Evolutionary conservation across 2,888 invertebrate species (phyloP), one percentile per base, ranked within the genome.

Genomic region (Saturnia pavonia): DNA sequence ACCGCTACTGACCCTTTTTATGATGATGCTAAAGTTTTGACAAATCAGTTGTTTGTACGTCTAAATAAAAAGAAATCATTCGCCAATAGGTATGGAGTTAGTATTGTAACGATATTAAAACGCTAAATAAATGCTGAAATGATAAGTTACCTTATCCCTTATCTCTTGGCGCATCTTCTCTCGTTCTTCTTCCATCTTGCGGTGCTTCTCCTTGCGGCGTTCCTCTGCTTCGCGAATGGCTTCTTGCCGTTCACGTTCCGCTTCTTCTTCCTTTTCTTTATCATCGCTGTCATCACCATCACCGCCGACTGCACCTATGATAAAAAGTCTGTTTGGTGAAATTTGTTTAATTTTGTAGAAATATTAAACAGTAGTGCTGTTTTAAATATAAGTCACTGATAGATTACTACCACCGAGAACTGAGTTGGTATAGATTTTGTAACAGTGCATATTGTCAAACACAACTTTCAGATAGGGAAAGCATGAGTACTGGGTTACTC

Each of bases 121-220:
- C n/a, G n/a, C n/a, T n/a, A n/a, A n/a, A n/a, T n/a, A n/a, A n/a
- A n/a, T n/a, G n/a, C n/a, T n/a, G n/a, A n/a, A n/a, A n/a, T n/a
- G n/a, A n/a, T 19, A 11, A 27, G 95, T 90, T 89, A 99, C 99
- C 97, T 99, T 99, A 95, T 99, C 99, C 94, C 99, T 96, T 92
- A 99, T 99, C 94, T 98, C 99, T 95, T 99, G 99, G 88, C 99
- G 96, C 99, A 99, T 99, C 94, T 98, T 98, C 95, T 99, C 99
- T 80, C 99, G 95, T 92, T 99, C 99, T 88, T 98, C 99, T 94
- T 99, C 99, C 99, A 99, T 99, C 95, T 99, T 99, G 88, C 99
- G 96, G 94, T 99, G 99, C 94, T 99, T 99, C 94, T 99, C 99
- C 96, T 99, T 99, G 92, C 99, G 96, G 85, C 99, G 95, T 82